Conservation (phyloP, 2,797 vertebrate species). For the Mus spretus region DNA sequence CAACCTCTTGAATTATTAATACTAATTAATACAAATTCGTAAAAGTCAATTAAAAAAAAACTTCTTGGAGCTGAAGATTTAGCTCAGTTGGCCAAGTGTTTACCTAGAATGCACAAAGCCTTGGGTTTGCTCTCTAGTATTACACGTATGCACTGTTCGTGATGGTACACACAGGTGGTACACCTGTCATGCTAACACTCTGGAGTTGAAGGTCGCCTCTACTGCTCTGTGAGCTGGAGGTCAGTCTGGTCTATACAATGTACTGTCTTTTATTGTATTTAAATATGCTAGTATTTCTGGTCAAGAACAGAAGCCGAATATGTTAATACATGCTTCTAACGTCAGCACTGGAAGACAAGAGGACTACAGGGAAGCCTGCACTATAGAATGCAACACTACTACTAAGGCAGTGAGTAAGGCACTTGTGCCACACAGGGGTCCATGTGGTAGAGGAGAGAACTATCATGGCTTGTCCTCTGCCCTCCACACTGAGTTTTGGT, state of each 20-base stretch:
- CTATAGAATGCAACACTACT: background rate
- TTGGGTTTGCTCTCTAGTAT: background rate
- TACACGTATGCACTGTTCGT: background rate
- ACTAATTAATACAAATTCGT: constrained; percentile 57
- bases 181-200: background rate
- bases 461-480: background rate
- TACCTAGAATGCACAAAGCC: background rate
- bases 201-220: background rate
- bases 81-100: background rate
- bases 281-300: background rate
- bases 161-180: too few relatives aligned
- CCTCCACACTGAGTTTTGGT: background rate
- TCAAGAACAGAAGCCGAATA: background rate
- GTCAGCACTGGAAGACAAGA: background rate
- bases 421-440: background rate
- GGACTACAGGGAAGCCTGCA: background rate
- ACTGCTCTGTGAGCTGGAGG: background rate
- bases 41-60: constrained; percentile 28
- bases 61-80: background rate
- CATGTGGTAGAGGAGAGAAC: background rate
- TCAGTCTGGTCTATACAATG: background rate
- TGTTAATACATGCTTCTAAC: background rate
- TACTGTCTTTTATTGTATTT: background rate
- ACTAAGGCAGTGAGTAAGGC: background rate
- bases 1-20: constrained; percentile 42